Base-by-base conservation (phyloP, 2,888 invertebrate species). In the Podabrus alpinus region DNA sequence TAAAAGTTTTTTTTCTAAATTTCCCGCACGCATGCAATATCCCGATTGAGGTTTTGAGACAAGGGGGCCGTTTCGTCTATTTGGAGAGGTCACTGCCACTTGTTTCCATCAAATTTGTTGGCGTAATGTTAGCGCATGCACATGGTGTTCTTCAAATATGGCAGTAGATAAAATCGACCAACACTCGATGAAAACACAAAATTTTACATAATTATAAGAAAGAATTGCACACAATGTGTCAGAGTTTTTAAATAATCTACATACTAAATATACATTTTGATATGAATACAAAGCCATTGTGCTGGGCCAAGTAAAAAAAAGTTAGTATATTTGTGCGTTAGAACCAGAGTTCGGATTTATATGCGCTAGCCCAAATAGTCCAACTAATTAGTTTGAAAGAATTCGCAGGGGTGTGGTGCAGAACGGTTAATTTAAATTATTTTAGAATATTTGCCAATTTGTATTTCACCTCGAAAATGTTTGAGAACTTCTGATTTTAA, bases 1-100 rank as follows among this genome's bases (percentile, higher is more conserved):
- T n/a, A 45, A 45, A 3, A n/a, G 7, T n/a, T n/a, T 45, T 29
- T 45, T n/a, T n/a, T 45, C 45, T 45, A n/a, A 45, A 45, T 45
- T n/a, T 45, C 45, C 45, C 45, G 45, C 62, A 19, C n/a, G 62
- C 62, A 64, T 64, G 62, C 19, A n/a, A 16, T 64, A 64, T 64
- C 21, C 62, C 62, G 21, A 19, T 17, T 64, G 11, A 64, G 62
- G 62, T 64, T 19, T 64, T 64, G 17, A 17, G 62, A 64, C 19
- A 21, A 64, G 62, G 62, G 21, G 21, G 21, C 17, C 21, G 21
- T 64, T 64, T 64, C 17, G 66, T 24, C 24, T 66, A 25, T 24
- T 71, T 71, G 59, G 60, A 21, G 71, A 60, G 71, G 71, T 71
- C 71, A 71, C 71, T 71, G 71, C 71, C 71, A 71, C 67, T 71